Conservation (phyloP, 2,113 vertebrate genomes). For the Odobenus rosmarus region DNA sequence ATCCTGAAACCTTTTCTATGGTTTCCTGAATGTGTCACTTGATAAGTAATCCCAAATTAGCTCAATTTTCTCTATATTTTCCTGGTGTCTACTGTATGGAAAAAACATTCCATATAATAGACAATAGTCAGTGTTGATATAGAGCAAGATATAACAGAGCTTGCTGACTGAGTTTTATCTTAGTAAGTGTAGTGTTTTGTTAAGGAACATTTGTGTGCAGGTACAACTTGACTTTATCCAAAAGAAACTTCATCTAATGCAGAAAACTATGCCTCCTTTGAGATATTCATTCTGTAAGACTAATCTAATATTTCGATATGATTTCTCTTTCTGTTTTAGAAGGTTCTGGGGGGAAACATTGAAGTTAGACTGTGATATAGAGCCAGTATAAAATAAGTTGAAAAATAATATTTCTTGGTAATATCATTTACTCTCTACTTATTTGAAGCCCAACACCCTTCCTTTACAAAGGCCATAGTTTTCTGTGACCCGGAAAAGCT, state of each 20-base stretch:
- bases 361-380: constrained; percentile 6
- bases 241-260: constrained; percentile 15
- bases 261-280: not conserved
- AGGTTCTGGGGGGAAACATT: not conserved
- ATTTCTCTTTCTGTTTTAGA: constrained; percentile 45
- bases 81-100: not conserved
- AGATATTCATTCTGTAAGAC: constrained; percentile 18
- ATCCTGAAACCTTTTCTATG: not conserved
- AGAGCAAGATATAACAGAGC: not conserved
- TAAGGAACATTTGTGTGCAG: not conserved
- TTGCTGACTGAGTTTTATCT: not conserved
- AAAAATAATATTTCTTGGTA: constrained; percentile 56
- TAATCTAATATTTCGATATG: constrained; percentile 30
- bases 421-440: not conserved
- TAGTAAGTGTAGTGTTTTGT: not conserved
- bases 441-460: constrained; percentile 41
- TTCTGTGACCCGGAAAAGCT: constrained; percentile 59
- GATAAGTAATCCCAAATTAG: not conserved
- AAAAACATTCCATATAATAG: not conserved
- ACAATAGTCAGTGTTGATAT: not conserved
- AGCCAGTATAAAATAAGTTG: constrained; percentile 19
- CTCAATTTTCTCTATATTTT: not conserved
- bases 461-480: constrained; percentile 45
- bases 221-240: not conserved
- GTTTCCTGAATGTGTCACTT: not conserved